Conservation (phyloP, 2,888 invertebrate species). For the Xanthia togata region DNA sequence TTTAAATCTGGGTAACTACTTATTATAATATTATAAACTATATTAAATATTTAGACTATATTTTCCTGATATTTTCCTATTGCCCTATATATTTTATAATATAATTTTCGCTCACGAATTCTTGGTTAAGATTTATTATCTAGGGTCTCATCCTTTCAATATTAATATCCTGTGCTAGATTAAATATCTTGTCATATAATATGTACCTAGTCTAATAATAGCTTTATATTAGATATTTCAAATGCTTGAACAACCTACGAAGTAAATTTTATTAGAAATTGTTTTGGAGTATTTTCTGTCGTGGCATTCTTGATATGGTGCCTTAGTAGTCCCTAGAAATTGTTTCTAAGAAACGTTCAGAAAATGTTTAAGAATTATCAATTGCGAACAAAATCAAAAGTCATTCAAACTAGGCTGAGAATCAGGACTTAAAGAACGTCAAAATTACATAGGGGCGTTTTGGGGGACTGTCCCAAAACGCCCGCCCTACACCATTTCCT, state of each 20-base stretch:
- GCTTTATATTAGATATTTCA: slow-evolving; percentile 1
- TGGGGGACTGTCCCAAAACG: too few relatives aligned
- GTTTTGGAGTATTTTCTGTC: neutral
- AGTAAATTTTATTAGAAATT: neutral
- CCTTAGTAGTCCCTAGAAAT: neutral
- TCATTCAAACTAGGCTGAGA: neutral
- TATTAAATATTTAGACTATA: too few relatives aligned
- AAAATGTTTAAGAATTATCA: neutral
- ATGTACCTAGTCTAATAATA: slow-evolving; percentile 17
- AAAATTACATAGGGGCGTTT: too few relatives aligned
- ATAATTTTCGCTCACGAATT: neutral
- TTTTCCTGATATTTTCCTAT: too few relatives aligned
- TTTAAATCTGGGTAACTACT: too few relatives aligned
- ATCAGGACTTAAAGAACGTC: too few relatives aligned
- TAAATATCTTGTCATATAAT: slow-evolving; percentile 22
- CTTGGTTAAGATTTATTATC: neutral
- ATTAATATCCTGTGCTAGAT: slow-evolving; percentile 36
- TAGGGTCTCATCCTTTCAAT: slow-evolving; percentile 12
- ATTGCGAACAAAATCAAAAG: neutral
- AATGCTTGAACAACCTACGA: neutral
- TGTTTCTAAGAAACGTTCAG: neutral
- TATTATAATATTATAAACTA: too few relatives aligned
- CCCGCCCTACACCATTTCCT: neutral
- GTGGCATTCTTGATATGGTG: neutral
- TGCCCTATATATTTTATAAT: too few relatives aligned